Percentiles rank a stretch among this genome's conserved stretches.
These are phyloP conservation scores for Drosophila burlai DNA, from an alignment of 1,140 invertebrate genomes.

Conservation along the genomic window DNA sequence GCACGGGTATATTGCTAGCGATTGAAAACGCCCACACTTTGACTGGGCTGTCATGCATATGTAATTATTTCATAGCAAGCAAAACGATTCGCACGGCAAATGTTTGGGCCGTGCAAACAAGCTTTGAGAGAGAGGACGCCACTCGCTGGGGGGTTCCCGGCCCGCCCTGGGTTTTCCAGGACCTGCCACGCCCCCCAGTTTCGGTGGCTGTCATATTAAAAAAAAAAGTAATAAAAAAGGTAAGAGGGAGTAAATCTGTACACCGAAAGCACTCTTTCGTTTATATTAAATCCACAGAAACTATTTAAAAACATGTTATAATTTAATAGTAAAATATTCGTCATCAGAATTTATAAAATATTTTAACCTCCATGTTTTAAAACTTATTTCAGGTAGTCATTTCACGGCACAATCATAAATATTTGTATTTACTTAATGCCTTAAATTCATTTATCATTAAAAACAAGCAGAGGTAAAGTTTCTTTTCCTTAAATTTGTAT, in stretches of 20 bases:
- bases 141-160: conserved; percentile 12
- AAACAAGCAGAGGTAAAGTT: not conserved
- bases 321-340: not conserved
- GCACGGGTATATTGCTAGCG: conserved; percentile 35
- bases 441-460: not conserved
- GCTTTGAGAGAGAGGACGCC: conserved; percentile 67
- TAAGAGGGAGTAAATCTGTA: conserved; percentile 8
- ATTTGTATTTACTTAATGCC: too few species aligned
- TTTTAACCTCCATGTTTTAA: not conserved
- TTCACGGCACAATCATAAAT: too few species aligned
- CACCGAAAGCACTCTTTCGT: not conserved
- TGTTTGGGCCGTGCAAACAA: conserved; percentile 76
- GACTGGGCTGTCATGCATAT: conserved; percentile 78
- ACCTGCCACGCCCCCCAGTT: conserved; percentile 36
- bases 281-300: not conserved
- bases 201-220: conserved; percentile 35
- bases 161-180: not conserved
- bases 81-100: conserved; percentile 73
- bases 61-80: conserved; percentile 76
- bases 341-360: not conserved
- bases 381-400: not conserved
- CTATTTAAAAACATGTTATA: not conserved
- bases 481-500: not conserved
- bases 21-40: conserved; percentile 77
- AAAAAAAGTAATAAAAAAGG: conserved; percentile 10